Evolutionary conservation across 1,140 invertebrate species (phyloP), one percentile per base, ranked within the genome.

Genomic region (Drusus annulatus): DNA sequence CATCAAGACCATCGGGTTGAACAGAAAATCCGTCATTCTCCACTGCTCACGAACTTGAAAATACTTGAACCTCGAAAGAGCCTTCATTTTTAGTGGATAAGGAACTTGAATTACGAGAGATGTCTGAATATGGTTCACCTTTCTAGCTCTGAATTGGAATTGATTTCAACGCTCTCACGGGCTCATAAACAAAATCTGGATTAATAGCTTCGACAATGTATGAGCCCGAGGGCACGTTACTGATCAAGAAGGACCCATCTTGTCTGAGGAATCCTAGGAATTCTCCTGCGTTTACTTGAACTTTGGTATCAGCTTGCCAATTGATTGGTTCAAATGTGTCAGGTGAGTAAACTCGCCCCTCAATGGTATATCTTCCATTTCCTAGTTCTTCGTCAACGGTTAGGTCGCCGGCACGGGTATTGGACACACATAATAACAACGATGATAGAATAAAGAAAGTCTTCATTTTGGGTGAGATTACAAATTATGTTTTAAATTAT

Each of bases 1-100:
- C 95, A 99, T 99, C 75, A 99, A 91, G 1, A 99, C 95, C 98
- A 99, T 99, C 52, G 98, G 98, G 90, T 97, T 98, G 86, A 99
- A 96, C 2, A 99, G 87, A 85, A 99, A 96, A 89, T 99, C 98
- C 13, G 97, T 98, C 52, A 91, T 83, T 85, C 97, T 93, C 97
- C 97, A 98, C 85, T 98, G 97, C 87, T 99, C 98, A 73, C 98
- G 89, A 16, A 94, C 89, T 90, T 99, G 97, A 89, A 99, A 99
- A 90, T 98, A 99, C 84, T 94, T 94, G 81, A 95, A 95, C 80
- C 93, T 94, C 17, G 93, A 93, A 45, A 95, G 83, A 3, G 96
- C 92, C 85, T 96, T 96, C 89, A 99, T 93, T 87, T 95, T 94
- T 68, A 99, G 90, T n/a, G 98, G 98, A 88, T 99, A 99, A 3